phyloP scores from a whole-genome alignment of 2,888 invertebrate species.

The Pollenia griseotomentosa region DNA sequence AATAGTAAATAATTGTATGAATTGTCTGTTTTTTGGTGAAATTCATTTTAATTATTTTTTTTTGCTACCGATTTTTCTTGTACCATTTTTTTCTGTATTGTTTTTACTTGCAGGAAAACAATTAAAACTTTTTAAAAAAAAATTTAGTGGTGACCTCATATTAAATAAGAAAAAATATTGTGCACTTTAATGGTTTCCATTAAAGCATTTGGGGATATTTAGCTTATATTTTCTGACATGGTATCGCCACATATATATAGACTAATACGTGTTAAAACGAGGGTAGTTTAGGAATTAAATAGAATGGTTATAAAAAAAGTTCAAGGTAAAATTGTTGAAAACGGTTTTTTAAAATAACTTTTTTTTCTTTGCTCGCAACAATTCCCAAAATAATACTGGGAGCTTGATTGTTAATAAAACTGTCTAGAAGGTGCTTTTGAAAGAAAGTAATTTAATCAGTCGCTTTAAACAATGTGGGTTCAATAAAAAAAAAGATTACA shows the following conservation, averaged over 20 bases:
- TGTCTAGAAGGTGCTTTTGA: too few relatives aligned
- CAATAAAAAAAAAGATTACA: too few relatives aligned
- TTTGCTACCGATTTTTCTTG: conserved; percentile 7
- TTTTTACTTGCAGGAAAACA: conserved; percentile 38
- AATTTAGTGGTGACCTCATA: conserved; percentile 60
- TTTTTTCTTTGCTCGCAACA: too few relatives aligned
- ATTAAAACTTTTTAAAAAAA: conserved; percentile 16
- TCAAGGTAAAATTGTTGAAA: too few relatives aligned
- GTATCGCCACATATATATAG: not conserved
- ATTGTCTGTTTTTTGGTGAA: conserved; percentile 9
- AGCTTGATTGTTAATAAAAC: too few relatives aligned
- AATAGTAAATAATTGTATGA: conserved; percentile 6
- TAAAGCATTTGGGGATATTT: conserved; percentile 47
- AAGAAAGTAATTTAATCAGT: too few relatives aligned
- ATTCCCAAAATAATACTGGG: too few relatives aligned
- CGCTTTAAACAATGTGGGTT: too few relatives aligned
- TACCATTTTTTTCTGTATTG: not conserved
- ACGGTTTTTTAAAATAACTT: too few relatives aligned
- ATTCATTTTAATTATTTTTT: conserved; percentile 1
- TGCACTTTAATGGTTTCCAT: conserved; percentile 71
- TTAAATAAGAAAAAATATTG: conserved; percentile 18
- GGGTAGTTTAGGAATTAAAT: not conserved
- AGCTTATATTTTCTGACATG: conserved; percentile 9
- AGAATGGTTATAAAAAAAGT: too few relatives aligned
- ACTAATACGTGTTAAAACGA: conserved; percentile 14